Evolutionary conservation across 2,888 invertebrate species (phyloP).

Genomic region (Drosophila quinaria): DNA sequence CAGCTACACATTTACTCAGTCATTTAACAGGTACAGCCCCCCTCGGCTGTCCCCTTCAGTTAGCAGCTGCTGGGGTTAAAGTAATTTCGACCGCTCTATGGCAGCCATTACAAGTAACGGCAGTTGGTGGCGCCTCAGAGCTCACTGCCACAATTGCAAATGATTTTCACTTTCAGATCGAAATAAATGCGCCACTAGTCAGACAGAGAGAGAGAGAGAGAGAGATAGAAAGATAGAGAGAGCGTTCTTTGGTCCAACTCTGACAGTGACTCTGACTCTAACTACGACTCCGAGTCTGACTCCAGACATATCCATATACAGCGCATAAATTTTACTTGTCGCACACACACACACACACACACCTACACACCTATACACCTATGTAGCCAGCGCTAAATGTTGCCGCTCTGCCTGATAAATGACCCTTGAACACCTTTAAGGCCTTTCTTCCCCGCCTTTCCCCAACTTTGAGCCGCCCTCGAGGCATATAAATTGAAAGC

Average conservation of each 20-base stretch:
- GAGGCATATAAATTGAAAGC: conserved; percentile 84
- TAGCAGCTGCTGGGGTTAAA: conserved; percentile 63
- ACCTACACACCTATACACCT: conserved; percentile 35
- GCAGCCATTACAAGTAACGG: conserved; percentile 69
- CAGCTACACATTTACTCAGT: conserved; percentile 81
- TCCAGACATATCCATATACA: conserved; percentile 47
- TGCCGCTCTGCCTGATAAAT: conserved; percentile 83
- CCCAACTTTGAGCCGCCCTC: conserved; percentile 64
- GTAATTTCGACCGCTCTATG: conserved; percentile 77
- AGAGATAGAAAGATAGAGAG: background rate
- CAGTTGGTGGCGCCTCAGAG: conserved; percentile 9
- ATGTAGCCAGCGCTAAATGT: conserved; percentile 73
- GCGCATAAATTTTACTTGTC: conserved; percentile 70
- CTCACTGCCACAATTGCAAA: conserved; percentile 80
- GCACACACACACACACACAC: conserved; percentile 47
- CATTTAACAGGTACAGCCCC: conserved; percentile 64
- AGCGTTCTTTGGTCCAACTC: conserved; percentile 11
- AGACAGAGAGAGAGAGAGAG: background rate
- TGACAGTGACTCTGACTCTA: conserved; percentile 15
- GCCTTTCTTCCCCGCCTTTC: conserved; percentile 5
- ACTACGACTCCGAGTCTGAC: conserved; percentile 25
- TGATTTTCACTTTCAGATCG: conserved; percentile 81
- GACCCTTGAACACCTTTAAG: conserved; percentile 83
- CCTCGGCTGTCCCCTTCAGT: background rate
- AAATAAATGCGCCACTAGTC: conserved; percentile 76